Conservation (phyloP, 92 coral and sea anemone species). For the Parazoanthus darwini region DNA sequence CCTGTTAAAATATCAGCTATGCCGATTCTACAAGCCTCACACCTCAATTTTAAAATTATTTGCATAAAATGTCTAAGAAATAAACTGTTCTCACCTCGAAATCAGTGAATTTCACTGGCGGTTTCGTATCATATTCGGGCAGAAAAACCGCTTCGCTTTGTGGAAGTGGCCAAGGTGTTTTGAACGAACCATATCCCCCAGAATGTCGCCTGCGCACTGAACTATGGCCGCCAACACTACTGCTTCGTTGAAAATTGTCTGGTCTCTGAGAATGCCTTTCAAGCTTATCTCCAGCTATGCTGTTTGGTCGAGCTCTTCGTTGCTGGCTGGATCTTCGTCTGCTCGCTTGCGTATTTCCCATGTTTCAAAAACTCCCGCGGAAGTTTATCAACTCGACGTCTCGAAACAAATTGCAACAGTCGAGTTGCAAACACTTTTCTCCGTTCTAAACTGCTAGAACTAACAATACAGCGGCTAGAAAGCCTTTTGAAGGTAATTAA, state of each 20-base stretch:
- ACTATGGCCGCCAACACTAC: conserved; percentile 63
- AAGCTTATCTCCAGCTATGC: conserved; percentile 79
- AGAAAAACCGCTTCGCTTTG: conserved; percentile 90
- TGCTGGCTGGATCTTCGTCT: conserved; percentile 55
- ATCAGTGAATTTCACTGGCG: conserved; percentile 92
- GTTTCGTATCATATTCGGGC: conserved; percentile 94
- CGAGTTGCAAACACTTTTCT: not conserved
- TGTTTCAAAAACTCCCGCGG: conserved; percentile 49
- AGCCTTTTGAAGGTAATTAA: not conserved
- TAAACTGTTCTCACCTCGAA: conserved; percentile 79
- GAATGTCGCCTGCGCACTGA: conserved; percentile 85
- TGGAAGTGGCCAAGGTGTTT: conserved; percentile 99
- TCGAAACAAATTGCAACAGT: not conserved
- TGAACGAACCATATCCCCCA: conserved; percentile 77
- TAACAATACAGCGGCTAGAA: not conserved
- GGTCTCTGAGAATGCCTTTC: conserved; percentile 44
- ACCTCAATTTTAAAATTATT: not conserved
- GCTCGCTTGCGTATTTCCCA: conserved; percentile 80
- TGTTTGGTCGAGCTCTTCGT: conserved; percentile 59
- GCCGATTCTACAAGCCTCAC: not conserved
- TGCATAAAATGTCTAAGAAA: conserved; percentile 9
- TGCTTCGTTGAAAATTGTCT: conserved; percentile 39
- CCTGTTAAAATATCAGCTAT: conserved; percentile 4
- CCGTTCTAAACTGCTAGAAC: not conserved
- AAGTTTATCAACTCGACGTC: not conserved